These are phyloP conservation scores for Orius insidiosus DNA, from an alignment of 1,140 invertebrate genomes.

Conservation along the genomic window DNA sequence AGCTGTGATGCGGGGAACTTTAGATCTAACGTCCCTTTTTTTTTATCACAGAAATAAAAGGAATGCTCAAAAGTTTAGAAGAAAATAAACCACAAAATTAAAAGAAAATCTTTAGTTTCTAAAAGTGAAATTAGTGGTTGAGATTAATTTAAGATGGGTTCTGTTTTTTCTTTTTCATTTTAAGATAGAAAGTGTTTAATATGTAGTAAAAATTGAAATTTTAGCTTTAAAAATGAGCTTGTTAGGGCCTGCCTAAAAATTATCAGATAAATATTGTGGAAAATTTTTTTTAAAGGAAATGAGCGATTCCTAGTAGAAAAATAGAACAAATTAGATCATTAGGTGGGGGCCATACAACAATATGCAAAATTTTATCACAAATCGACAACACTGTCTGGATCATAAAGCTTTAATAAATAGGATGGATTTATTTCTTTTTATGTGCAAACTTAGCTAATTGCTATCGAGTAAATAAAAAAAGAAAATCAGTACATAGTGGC, in stretches of 20 bases:
- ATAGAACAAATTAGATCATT: background rate
- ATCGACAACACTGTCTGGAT: background rate
- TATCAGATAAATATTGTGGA: too few relatives aligned
- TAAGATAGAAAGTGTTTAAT: too few relatives aligned
- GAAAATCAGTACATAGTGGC: background rate
- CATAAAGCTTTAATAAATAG: background rate
- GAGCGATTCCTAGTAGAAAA: conserved; percentile 6
- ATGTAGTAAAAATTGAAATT: too few relatives aligned
- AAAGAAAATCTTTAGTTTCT: too few relatives aligned
- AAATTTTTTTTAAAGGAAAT: too few relatives aligned
- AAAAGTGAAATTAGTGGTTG: background rate
- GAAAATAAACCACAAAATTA: too few relatives aligned
- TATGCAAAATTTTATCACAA: background rate
- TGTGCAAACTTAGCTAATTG: background rate
- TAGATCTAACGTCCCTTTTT: background rate
- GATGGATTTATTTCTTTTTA: conserved; percentile 7
- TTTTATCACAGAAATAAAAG: conserved; percentile 4
- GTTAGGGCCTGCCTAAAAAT: too few relatives aligned
- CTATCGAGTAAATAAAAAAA: conserved; percentile 1
- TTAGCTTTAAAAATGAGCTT: too few relatives aligned
- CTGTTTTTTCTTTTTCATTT: too few relatives aligned
- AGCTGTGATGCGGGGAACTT: too few relatives aligned
- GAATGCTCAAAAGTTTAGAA: too few relatives aligned
- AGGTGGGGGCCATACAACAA: background rate
- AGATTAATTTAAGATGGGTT: background rate